Conservation (phyloP, 2,797 vertebrate species). For the Xerus rutilus region DNA sequence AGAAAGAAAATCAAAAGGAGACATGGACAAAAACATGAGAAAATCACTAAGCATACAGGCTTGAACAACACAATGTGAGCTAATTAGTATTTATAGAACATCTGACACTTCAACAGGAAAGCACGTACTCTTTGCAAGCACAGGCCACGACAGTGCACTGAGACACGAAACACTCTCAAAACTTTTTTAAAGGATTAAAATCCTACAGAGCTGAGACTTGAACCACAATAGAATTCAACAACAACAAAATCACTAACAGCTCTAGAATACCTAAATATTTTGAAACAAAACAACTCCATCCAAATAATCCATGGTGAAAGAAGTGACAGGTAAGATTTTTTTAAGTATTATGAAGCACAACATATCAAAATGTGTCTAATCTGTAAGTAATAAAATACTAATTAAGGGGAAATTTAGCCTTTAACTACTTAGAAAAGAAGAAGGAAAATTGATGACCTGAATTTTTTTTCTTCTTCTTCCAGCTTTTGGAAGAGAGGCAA, state of each 20-base stretch:
- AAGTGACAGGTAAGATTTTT: not conserved
- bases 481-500: not conserved
- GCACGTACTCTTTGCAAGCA: not conserved
- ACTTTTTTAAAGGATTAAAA: not conserved
- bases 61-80: not conserved
- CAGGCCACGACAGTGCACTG: not conserved
- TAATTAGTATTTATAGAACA: not conserved
- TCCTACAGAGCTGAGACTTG: not conserved
- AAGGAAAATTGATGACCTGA: not conserved
- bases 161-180: not conserved
- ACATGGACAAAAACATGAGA: not conserved
- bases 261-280: not conserved
- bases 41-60: not conserved
- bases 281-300: not conserved
- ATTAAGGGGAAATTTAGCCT: not conserved
- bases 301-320: not conserved
- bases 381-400: not conserved
- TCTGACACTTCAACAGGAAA: no score
- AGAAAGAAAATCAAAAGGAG: not conserved
- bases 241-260: not conserved
- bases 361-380: not conserved
- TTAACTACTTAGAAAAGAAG: not conserved
- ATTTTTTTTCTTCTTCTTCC: not conserved
- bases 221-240: not conserved
- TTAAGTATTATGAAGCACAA: not conserved